phyloP scores from a whole-genome alignment of 2,797 vertebrate species.

The Knipowitschia caucasica region DNA sequence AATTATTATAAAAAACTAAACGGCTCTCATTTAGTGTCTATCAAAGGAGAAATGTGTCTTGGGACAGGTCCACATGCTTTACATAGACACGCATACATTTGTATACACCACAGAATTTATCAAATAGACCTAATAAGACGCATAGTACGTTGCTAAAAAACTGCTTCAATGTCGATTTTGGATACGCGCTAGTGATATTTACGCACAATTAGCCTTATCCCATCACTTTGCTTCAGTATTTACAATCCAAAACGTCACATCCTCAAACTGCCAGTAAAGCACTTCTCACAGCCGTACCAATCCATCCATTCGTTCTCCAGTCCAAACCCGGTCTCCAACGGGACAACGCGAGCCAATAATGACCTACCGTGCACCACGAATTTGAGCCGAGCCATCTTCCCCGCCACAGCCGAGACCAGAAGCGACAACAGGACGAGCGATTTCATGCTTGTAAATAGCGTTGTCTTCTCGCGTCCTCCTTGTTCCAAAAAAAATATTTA shows the following conservation, averaged over 20 bases:
- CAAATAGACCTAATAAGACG: too few species aligned
- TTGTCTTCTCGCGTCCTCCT: not conserved
- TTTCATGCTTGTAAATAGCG: slow-evolving; percentile 62
- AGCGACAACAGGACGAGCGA: slow-evolving; percentile 57
- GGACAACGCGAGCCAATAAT: not conserved
- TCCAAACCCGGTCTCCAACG: not conserved
- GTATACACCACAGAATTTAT: too few species aligned
- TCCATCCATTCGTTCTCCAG: not conserved
- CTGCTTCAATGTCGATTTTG: too few species aligned
- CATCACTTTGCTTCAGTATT: not conserved
- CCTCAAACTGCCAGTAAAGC: slow-evolving; percentile 5
- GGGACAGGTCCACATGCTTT: too few species aligned
- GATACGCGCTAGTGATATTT: too few species aligned
- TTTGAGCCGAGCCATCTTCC: slow-evolving; percentile 78
- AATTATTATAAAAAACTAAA: too few species aligned
- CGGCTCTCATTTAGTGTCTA: too few species aligned
- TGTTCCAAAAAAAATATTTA: not conserved
- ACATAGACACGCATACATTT: too few species aligned
- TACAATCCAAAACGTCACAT: slow-evolving; percentile 1
- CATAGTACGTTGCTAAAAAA: too few species aligned
- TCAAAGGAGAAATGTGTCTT: too few species aligned
- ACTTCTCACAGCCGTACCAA: slow-evolving; percentile 3
- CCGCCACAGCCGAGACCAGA: slow-evolving; percentile 57
- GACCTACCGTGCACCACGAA: slow-evolving; percentile 76
- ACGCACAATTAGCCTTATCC: slow-evolving; percentile 5